Evolutionary conservation across 92 coral and sea anemone genomes (phyloP).

Genomic region (Porites cylindrica): DNA sequence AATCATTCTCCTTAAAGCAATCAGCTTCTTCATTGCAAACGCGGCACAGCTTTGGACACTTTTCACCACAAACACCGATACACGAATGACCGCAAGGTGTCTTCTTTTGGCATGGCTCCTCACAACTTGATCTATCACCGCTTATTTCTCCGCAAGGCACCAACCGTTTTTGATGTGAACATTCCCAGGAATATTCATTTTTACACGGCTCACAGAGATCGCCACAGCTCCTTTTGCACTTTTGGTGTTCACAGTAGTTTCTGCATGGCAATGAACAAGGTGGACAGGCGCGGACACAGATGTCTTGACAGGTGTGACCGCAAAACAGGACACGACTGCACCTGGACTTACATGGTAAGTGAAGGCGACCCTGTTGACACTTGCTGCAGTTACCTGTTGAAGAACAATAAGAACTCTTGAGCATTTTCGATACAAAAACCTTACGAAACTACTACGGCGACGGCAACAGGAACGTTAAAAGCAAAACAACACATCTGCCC

Average conservation of each 20-base stretch:
- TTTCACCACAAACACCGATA: slow-evolving; percentile 94
- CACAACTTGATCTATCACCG: slow-evolving; percentile 67
- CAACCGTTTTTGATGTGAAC: slow-evolving; percentile 66
- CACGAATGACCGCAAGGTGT: slow-evolving; percentile 78
- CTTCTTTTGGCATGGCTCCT: slow-evolving; percentile 63
- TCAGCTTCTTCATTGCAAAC: slow-evolving; percentile 76
- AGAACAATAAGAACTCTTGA: background rate
- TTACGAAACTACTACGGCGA: too few species aligned
- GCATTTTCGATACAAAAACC: background rate
- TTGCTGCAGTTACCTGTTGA: slow-evolving; percentile 75
- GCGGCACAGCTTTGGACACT: slow-evolving; percentile 92
- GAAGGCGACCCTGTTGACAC: slow-evolving; percentile 84
- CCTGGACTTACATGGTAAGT: slow-evolving; percentile 67
- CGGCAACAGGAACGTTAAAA: too few species aligned
- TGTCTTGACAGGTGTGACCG: slow-evolving; percentile 74
- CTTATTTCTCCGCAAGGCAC: slow-evolving; percentile 81
- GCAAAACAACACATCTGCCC: too few species aligned
- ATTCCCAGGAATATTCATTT: slow-evolving; percentile 77
- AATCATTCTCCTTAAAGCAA: slow-evolving; percentile 66
- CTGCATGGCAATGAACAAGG: slow-evolving; percentile 76
- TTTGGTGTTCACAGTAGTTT: slow-evolving; percentile 83
- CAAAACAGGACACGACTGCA: slow-evolving; percentile 87
- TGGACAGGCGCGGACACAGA: slow-evolving; percentile 82
- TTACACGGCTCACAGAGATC: slow-evolving; percentile 75
- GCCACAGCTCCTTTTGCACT: slow-evolving; percentile 79